Base-by-base conservation (phyloP, 1,140 invertebrate genomes). In the Tribolium castaneum region DNA sequence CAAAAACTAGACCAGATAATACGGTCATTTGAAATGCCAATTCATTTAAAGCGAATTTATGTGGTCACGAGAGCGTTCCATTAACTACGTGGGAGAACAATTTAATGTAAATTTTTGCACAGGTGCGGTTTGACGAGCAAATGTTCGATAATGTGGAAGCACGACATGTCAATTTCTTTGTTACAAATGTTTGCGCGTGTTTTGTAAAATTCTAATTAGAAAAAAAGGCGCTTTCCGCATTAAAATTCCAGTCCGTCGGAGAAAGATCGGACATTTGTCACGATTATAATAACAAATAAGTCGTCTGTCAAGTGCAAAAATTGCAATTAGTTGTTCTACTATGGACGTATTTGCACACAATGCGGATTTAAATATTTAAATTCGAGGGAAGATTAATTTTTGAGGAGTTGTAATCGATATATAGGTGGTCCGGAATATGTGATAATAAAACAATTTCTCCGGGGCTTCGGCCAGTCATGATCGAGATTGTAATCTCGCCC, bases 351-450 rank as follows among this genome's bases (percentile, higher is more conserved):
- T 66, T 66, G 59, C 59, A 66, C 59, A 66, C 59, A 66, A 66
- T 66, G 59, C 59, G 14, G 59, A 66, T 66, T 66, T n/a, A 12
- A 35, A 35, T 66, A 66, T 66, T 35, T 12, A 66, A 35, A 62
- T 62, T 62, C 9, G 56, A 30, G 19, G 30, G n/a, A 62, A 62
- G 22, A 16, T 54, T 54, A 54, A 54, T 54, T 30, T 30, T 30
- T 30, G 25, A 30, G 25, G 25, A 30, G 25, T 3, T 30, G 25
- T 30, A 25, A 25, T 25, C 22, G 22, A 3, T 30, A 7, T 52
- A 52, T 52, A 52, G 51, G 51, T 52, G 51, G 51, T 52, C 16
- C 51, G 12, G 16, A 52, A 66, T 66, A n/a, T 66, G 59, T n/a
- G 25, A 25, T 12, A 66, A 66, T 10, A 22, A 66, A 66, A 66